Conservation (phyloP, 2,888 invertebrate species). For the Lumbricus terrestris region DNA sequence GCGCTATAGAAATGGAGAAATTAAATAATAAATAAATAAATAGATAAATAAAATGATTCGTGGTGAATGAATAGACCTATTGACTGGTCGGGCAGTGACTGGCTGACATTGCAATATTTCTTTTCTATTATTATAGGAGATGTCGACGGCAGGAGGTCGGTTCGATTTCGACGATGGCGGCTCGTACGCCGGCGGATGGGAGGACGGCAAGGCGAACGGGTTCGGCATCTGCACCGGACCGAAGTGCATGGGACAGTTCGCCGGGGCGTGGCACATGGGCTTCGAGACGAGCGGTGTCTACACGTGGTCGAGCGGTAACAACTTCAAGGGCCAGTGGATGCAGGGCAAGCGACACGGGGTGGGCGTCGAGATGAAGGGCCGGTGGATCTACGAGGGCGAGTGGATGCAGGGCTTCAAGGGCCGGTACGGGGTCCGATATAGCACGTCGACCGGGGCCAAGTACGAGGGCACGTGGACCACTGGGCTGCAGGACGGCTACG, state of each 20-base stretch:
- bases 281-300: conserved; percentile 94
- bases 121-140: background rate
- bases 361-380: conserved; percentile 92
- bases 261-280: conserved; percentile 98
- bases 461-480: conserved; percentile 79
- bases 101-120: too few relatives aligned
- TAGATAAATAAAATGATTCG: too few relatives aligned
- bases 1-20: too few relatives aligned
- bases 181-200: conserved; percentile 99
- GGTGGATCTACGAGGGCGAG: conserved; percentile 96
- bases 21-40: too few relatives aligned
- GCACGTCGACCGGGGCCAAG: conserved; percentile 77
- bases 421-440: conserved; percentile 94
- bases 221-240: conserved; percentile 85
- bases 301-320: conserved; percentile 80
- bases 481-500: conserved; percentile 98
- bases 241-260: conserved; percentile 97
- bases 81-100: background rate
- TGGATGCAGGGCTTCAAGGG: conserved; percentile 99
- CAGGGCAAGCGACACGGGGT: conserved; percentile 97
- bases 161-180: conserved; percentile 99
- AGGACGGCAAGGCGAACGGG: conserved; percentile 98
- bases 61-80: too few relatives aligned
- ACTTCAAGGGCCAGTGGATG: conserved; percentile 98
- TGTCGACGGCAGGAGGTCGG: conserved; percentile 73